These are phyloP conservation scores for Rhinella marina DNA, from an alignment of 2,797 vertebrate genomes.

Conservation along the genomic window DNA sequence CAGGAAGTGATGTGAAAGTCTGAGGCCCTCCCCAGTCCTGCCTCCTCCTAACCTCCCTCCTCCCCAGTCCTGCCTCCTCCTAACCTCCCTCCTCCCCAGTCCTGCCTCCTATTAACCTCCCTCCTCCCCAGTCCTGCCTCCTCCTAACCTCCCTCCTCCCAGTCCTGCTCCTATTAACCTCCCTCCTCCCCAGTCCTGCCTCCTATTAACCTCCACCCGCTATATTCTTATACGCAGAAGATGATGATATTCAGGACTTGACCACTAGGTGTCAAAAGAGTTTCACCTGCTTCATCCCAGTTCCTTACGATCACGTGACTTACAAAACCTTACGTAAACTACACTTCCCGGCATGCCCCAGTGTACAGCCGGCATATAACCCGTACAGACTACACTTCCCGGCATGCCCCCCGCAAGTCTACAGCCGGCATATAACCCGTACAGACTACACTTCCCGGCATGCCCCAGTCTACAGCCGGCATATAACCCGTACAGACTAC, in stretches of 20 bases:
- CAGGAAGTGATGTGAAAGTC: slow-evolving; percentile 47
- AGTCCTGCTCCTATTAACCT: not conserved
- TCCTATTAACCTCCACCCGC: not conserved
- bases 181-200: not conserved
- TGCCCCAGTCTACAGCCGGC: not conserved
- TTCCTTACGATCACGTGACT: no score
- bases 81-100: not conserved
- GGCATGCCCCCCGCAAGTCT: not conserved
- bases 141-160: not conserved
- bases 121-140: not conserved
- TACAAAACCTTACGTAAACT: no score
- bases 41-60: not conserved
- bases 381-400: not conserved
- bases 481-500: not conserved
- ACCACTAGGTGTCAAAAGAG: not conserved
- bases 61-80: not conserved
- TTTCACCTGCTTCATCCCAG: no score
- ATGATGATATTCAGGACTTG: not conserved
- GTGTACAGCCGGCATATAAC: no score
- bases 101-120: not conserved
- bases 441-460: not conserved
- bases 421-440: no score
- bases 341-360: not conserved
- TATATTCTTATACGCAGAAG: not conserved
- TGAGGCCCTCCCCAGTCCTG: not conserved